Evolutionary conservation across 2,797 vertebrate species (phyloP).

Genomic region (Anas georgica): DNA sequence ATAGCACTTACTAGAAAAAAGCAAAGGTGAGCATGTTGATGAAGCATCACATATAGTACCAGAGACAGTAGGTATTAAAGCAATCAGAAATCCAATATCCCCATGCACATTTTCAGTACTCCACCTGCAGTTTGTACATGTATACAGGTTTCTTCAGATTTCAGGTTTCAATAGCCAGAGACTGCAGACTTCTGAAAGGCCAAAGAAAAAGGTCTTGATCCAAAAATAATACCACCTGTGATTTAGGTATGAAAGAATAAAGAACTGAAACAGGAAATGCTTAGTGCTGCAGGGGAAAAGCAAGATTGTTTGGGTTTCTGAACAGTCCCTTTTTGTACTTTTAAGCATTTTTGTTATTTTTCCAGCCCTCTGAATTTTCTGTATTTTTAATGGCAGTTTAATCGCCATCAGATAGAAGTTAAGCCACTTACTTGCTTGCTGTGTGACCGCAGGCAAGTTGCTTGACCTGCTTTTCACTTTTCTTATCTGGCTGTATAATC

Average conservation of each 20-base stretch:
- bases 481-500: slow-evolving; percentile 40
- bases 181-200: neutral
- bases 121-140: neutral
- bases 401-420: neutral
- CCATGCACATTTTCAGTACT: neutral
- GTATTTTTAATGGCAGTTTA: slow-evolving; percentile 26
- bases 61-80: neutral
- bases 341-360: neutral
- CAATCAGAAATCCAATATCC: neutral
- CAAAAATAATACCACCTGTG: neutral
- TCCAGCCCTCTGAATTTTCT: neutral
- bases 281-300: neutral
- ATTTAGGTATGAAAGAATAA: neutral
- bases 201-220: neutral
- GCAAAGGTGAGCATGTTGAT: slow-evolving; percentile 35
- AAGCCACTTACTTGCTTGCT: slow-evolving; percentile 30
- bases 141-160: neutral
- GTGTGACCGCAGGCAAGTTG: slow-evolving; percentile 33
- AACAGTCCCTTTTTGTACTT: neutral
- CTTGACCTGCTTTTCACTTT: slow-evolving; percentile 50
- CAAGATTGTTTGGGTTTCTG: neutral
- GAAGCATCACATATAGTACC: neutral
- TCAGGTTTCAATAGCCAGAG: neutral
- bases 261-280: neutral
- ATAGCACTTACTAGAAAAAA: slow-evolving; percentile 25